A percentile compares a stretch with the other conserved stretches of the same genome.
These are phyloP conservation scores for Spilogale gracilis DNA, from an alignment of 2,113 vertebrate species.

Conservation along the genomic window DNA sequence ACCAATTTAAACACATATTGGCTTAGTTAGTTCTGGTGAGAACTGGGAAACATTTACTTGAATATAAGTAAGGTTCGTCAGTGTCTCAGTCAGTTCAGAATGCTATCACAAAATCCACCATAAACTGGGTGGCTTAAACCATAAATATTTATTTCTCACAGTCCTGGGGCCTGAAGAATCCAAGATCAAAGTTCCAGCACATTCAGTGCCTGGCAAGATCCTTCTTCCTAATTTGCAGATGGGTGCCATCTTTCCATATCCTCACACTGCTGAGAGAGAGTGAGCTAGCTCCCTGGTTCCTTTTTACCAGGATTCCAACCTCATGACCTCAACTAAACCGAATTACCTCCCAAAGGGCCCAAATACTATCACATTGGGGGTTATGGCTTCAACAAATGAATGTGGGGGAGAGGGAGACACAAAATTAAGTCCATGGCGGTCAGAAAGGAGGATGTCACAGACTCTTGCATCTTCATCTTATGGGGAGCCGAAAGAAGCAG, in stretches of 20 bases:
- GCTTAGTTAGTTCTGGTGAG: conserved; percentile 34
- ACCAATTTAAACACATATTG: not conserved
- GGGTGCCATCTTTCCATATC: not conserved
- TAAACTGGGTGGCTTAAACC: not conserved
- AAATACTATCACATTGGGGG: not conserved
- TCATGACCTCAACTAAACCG: not conserved
- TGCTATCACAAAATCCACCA: not conserved
- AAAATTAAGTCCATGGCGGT: not conserved
- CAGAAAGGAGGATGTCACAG: conserved; percentile 36
- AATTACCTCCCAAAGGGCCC: not conserved
- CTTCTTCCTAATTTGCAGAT: not conserved
- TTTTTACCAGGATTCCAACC: not conserved
- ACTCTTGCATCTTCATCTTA: conserved; percentile 11
- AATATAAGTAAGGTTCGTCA: not conserved
- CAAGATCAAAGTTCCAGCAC: not conserved
- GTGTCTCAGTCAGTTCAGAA: not conserved
- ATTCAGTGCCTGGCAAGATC: not conserved
- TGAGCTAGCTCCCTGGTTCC: not conserved
- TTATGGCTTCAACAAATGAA: not conserved
- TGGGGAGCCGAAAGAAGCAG: not conserved
- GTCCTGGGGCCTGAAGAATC: not conserved
- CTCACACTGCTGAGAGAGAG: not conserved
- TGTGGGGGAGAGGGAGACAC: not conserved
- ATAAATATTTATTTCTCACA: not conserved
- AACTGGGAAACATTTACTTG: conserved; percentile 24